These are phyloP conservation scores for Anas flavirostris DNA, from an alignment of 2,797 vertebrate genomes.

Conservation along the genomic window DNA sequence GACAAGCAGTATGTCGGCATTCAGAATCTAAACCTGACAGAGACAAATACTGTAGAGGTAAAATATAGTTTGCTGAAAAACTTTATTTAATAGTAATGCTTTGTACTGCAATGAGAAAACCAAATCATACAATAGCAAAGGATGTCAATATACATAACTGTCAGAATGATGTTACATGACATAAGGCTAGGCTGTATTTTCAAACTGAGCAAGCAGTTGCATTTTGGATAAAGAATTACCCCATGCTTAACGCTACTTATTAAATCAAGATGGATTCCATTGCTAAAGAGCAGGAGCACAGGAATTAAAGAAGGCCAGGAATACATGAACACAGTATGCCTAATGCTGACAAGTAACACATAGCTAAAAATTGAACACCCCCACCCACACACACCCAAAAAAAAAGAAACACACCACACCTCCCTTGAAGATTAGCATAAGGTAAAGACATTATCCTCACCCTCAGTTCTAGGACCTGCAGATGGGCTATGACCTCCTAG, in stretches of 20 bases:
- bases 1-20: slow-evolving; percentile 32
- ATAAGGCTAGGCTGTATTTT: neutral
- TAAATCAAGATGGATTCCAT: neutral
- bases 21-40: slow-evolving; percentile 47
- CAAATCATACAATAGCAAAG: neutral
- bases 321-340: neutral
- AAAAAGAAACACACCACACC: neutral
- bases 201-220: neutral
- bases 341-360: neutral
- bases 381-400: no score
- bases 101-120: neutral
- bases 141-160: neutral
- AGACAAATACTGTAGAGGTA: neutral
- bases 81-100: neutral
- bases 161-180: neutral
- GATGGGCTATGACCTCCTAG: slow-evolving; percentile 52
- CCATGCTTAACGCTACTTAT: neutral
- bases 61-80: neutral
- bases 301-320: neutral
- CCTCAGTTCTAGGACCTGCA: slow-evolving; percentile 62
- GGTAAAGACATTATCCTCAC: slow-evolving; percentile 34
- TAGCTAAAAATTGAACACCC: neutral
- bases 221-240: neutral
- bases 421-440: neutral
- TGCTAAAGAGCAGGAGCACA: neutral